phyloP scores from a whole-genome alignment of 2,797 vertebrate species.

The Manis javanica region DNA sequence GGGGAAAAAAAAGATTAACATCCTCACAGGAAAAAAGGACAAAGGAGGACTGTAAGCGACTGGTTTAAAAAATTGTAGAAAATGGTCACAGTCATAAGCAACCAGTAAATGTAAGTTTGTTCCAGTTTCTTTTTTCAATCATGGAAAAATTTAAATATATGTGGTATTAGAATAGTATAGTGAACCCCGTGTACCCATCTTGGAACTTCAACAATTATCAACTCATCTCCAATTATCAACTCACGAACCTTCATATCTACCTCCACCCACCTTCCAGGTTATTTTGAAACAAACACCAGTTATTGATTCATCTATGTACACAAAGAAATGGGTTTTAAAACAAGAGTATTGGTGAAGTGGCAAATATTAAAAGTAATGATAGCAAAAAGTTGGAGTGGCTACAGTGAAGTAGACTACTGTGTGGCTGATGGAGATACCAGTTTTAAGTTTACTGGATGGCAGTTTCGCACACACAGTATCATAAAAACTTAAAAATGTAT shows the following conservation, averaged over 20 bases:
- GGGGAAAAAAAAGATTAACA: neutral
- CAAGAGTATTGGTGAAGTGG: neutral
- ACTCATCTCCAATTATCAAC: neutral
- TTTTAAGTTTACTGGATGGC: neutral
- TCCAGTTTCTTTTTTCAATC: neutral
- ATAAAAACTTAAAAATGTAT: neutral
- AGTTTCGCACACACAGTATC: neutral
- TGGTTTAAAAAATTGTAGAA: neutral
- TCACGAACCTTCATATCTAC: neutral
- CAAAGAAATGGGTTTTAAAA: neutral
- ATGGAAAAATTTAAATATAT: neutral
- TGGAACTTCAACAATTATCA: neutral
- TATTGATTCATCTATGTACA: neutral
- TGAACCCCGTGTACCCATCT: neutral
- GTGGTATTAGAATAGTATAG: neutral
- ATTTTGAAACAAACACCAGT: neutral
- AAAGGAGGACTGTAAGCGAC: neutral
- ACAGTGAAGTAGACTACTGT: neutral
- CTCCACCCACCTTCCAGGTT: neutral
- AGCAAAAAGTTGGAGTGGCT: neutral
- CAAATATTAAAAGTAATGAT: conserved; percentile 11
- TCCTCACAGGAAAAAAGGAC: neutral
- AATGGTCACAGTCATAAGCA: conserved; percentile 16
- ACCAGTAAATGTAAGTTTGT: neutral
- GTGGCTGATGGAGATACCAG: neutral